A percentile compares a stretch with the other conserved stretches of the same genome.
Conservation (phyloP, 2,888 invertebrate genomes). For the Spisula subtruncata region DNA sequence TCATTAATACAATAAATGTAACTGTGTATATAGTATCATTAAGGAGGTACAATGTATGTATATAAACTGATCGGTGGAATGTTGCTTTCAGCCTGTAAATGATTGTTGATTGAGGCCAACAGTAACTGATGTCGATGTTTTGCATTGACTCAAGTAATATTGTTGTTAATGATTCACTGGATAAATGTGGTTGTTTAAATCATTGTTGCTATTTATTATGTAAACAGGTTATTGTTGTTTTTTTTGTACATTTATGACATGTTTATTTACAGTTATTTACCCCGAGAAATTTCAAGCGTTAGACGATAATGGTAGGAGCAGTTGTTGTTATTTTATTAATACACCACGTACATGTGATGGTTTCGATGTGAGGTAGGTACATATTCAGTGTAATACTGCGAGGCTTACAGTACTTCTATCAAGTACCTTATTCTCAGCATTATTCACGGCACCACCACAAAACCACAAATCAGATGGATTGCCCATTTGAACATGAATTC, state of each 20-base stretch:
- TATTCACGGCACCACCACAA: too few species aligned
- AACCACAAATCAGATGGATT: too few species aligned
- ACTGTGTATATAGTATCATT: too few species aligned
- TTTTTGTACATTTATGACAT: constrained; percentile 9
- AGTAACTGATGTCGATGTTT: not conserved
- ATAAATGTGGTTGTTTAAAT: not conserved
- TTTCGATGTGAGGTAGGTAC: too few species aligned
- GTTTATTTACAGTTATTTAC: constrained; percentile 21
- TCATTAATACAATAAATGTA: too few species aligned
- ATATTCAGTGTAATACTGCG: too few species aligned
- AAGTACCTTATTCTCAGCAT: too few species aligned
- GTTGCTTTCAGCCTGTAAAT: not conserved
- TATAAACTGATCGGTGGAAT: too few species aligned
- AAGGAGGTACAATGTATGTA: too few species aligned
- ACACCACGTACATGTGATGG: not conserved
- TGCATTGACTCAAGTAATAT: not conserved
- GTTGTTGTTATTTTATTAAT: not conserved
- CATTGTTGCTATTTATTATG: constrained; percentile 12
- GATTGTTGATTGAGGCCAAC: not conserved
- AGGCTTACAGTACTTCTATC: too few species aligned
- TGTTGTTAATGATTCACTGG: not conserved
- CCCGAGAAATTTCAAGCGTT: constrained; percentile 21
- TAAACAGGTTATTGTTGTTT: too few species aligned
- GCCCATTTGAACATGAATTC: too few species aligned
- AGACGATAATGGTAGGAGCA: not conserved